Conservation (phyloP, 1,140 invertebrate species). For the Heliconius hewitsoni region DNA sequence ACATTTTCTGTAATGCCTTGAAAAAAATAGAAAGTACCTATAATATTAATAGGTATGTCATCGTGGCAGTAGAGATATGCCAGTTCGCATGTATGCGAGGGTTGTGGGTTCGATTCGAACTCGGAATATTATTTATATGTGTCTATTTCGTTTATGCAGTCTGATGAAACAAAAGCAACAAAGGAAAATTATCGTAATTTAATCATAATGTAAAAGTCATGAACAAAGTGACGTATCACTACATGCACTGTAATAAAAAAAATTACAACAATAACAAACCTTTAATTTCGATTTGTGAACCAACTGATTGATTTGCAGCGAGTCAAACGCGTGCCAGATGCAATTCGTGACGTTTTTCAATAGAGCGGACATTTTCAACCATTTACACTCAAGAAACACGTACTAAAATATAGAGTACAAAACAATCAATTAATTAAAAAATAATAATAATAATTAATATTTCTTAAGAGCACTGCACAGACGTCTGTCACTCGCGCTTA, state of each 20-base stretch:
- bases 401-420: slow-evolving; percentile 22
- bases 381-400: slow-evolving; percentile 27
- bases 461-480: slow-evolving; percentile 33
- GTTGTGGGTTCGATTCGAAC: background rate
- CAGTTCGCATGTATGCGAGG: too few species aligned
- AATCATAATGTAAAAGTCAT: background rate
- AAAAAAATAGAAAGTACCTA: slow-evolving; percentile 8
- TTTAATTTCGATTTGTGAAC: slow-evolving; percentile 90
- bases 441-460: background rate
- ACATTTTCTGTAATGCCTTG: slow-evolving; percentile 14
- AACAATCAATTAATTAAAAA: slow-evolving; percentile 1
- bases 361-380: slow-evolving; percentile 83
- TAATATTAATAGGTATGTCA: background rate
- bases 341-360: slow-evolving; percentile 87
- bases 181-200: too few species aligned
- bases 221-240: background rate
- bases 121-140: background rate
- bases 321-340: slow-evolving; percentile 89
- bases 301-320: slow-evolving; percentile 84
- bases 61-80: background rate
- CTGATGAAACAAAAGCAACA: too few species aligned
- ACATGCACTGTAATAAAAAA: background rate
- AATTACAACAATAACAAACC: slow-evolving; percentile 72
- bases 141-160: background rate
- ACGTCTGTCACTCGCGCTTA: slow-evolving; percentile 54